Evolutionary conservation across 1,140 invertebrate species (phyloP), one percentile per base, ranked within the genome.

Genomic region (Zaprionus inermis): DNA sequence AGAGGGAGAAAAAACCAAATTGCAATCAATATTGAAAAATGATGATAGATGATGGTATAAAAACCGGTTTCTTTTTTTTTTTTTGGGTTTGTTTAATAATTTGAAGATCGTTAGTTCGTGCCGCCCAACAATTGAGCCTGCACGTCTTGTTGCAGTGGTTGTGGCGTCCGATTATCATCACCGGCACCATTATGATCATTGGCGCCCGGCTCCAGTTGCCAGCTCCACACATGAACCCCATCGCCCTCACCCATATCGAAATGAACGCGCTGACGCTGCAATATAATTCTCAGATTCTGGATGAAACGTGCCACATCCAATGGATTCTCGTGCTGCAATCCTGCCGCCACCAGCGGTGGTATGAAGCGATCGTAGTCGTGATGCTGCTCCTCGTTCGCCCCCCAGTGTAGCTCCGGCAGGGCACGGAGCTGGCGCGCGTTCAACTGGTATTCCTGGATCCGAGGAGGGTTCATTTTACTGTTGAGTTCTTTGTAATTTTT

Each of bases 201-300:
- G 46, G 59, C 9, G 2, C 32, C 44, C 12, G 57, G 24, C 0
- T 65, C 64, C 7, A 56, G n/a, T 4, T 51, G 67, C 54, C 64
- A 63, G 22, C 54, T 85, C 72, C 78, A 81, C 6, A 85, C 75
- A 10, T 69, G 64, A 5, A 70, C 6, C 7, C 76, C 72, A 41
- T 85, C 82, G 11, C 82, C 81, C 28, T 67, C 75, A 14, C 81
- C 81, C 60, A 64, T 28, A 16, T 80, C 72, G n/a, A 85, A 67
- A 18, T 78, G 71, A 2, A 55, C 28, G 5, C 68, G 54, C 34
- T 70, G 75, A 0, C 64, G 81, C 3, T 76, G 61, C 16, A 85
- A 22, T 10, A 81, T 28, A 3, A 66, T 55, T 4, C 74, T 38
- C 34, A 84, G 11, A 10, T 78, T 79, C 34, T 78, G 24, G 9